phyloP scores from a whole-genome alignment of 2,113 vertebrate species.

The Emydocephalus ijimae region DNA sequence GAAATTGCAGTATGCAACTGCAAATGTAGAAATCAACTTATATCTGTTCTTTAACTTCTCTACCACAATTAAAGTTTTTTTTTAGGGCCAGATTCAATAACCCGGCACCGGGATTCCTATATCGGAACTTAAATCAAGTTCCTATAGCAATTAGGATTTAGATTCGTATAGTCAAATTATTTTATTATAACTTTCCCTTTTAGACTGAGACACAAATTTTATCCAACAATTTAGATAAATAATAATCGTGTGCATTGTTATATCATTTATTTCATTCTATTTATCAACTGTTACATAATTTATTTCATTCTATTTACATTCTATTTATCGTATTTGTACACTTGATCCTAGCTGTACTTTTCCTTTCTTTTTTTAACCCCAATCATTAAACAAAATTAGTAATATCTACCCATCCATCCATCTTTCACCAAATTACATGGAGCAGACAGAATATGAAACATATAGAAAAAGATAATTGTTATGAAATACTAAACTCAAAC shows the following conservation, averaged over 20 bases:
- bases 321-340: neutral
- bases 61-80: neutral
- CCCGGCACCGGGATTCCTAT: neutral
- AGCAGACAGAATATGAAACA: neutral
- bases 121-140: neutral
- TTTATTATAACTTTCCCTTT: neutral
- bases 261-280: neutral
- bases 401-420: neutral
- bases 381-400: neutral
- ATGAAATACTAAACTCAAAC: neutral
- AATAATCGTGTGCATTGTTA: neutral
- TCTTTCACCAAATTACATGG: neutral
- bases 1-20: neutral
- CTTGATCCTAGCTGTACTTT: neutral
- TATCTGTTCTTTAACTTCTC: neutral
- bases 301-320: neutral
- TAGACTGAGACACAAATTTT: neutral
- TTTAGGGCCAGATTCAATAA: neutral
- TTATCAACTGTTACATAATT: neutral
- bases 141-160: neutral
- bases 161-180: neutral
- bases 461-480: neutral
- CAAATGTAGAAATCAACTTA: neutral
- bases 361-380: neutral
- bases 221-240: neutral